A percentile compares a stretch with the other conserved stretches of the same genome.
Evolutionary conservation across 1,140 invertebrate species (phyloP).

Genomic region (Eumeta japonica): DNA sequence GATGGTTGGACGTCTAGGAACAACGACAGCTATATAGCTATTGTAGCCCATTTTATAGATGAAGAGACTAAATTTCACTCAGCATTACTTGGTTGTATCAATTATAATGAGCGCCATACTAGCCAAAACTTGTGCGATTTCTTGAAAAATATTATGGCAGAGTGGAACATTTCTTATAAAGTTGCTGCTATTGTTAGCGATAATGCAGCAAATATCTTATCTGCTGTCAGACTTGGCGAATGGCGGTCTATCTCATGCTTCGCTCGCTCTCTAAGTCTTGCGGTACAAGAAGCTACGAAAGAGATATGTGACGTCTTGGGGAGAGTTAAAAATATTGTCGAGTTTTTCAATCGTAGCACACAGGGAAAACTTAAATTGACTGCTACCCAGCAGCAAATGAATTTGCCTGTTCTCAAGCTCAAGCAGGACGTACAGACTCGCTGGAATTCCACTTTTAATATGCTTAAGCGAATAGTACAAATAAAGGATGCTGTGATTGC

Average conservation of each 20-base stretch:
- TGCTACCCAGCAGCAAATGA: conserved; percentile 14
- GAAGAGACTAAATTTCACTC: conserved; percentile 8
- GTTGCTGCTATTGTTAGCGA: conserved; percentile 6
- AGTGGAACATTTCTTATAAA: conserved; percentile 14
- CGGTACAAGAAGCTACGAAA: background rate
- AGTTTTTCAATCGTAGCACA: conserved; percentile 18
- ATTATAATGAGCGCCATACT: conserved; percentile 6
- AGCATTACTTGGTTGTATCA: conserved; percentile 10
- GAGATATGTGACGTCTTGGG: conserved; percentile 3
- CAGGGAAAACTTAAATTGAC: conserved; percentile 13
- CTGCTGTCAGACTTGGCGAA: conserved; percentile 5
- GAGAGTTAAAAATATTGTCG: conserved; percentile 17
- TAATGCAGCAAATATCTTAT: conserved; percentile 14
- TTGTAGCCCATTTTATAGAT: conserved; percentile 20
- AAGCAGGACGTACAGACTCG: conserved; percentile 26
- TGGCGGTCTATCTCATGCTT: background rate
- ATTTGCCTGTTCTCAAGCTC: conserved; percentile 16
- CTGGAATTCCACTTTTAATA: conserved; percentile 29
- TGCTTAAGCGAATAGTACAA: conserved; percentile 21
- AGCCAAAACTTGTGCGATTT: conserved; percentile 1
- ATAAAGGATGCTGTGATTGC: conserved; percentile 15
- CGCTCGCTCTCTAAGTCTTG: background rate
- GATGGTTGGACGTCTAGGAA: conserved; percentile 18
- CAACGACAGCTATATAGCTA: conserved; percentile 15
- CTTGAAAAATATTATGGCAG: background rate